Percentiles rank a stretch among this genome's conserved stretches.
phyloP scores from a whole-genome alignment of 2,797 vertebrate genomes.

The Mareca strepera region DNA sequence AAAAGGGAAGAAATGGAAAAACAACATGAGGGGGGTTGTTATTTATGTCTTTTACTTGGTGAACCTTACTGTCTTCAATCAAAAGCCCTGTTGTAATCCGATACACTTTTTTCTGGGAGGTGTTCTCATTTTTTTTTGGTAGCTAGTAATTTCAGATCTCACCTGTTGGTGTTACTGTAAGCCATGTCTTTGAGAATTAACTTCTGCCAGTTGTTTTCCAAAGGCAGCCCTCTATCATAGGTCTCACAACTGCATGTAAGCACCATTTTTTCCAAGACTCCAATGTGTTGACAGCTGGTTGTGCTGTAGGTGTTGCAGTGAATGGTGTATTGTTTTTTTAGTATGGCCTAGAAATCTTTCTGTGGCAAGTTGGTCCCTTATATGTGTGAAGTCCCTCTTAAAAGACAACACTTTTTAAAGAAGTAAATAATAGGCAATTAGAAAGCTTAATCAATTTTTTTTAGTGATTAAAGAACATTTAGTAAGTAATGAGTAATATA shows the following conservation, averaged over 20 bases:
- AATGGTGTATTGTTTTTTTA: neutral
- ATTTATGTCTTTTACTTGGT: neutral
- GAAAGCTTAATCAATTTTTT: neutral
- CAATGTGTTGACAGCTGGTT: neutral
- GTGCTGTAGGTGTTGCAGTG: neutral
- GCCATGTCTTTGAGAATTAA: neutral
- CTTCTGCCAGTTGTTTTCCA: neutral
- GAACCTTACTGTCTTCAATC: slow-evolving; percentile 10
- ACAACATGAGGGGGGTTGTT: neutral
- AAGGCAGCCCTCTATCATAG: neutral
- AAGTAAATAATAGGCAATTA: neutral
- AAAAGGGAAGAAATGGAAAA: neutral
- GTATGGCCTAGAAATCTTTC: neutral
- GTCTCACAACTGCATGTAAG: neutral
- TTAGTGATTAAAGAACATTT: neutral
- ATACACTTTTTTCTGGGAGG: neutral
- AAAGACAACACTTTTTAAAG: neutral
- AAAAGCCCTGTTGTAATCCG: slow-evolving; percentile 8
- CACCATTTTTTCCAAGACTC: neutral
- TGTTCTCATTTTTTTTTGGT: neutral
- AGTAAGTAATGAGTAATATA: neutral
- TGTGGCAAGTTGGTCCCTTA: neutral
- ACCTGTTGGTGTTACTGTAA: neutral
- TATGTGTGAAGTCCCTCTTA: neutral
- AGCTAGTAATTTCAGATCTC: neutral